Conservation (phyloP, 2,113 vertebrate species). For the Noturus placidus region DNA sequence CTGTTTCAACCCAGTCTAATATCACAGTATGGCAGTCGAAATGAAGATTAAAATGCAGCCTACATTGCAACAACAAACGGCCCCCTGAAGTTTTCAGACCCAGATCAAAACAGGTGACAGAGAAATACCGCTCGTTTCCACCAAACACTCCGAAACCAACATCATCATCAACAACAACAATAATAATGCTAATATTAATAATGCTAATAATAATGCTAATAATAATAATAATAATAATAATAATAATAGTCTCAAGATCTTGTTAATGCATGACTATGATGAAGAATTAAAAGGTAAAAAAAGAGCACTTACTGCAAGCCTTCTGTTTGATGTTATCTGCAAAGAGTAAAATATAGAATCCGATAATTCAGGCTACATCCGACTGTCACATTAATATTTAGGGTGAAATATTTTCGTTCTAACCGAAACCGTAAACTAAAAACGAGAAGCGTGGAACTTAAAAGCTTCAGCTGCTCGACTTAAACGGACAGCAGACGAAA, state of each 20-base stretch:
- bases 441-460: constrained; percentile 40
- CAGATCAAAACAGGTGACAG: not conserved
- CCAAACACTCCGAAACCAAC: not conserved
- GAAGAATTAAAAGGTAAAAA: constrained; percentile 41
- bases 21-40: not conserved
- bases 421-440: not conserved
- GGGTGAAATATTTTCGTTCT: not conserved
- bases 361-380: constrained; percentile 35
- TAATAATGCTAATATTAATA: constrained; percentile 13
- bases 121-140: not conserved
- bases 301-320: constrained; percentile 42
- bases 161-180: not conserved
- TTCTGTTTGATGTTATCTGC: constrained; percentile 1
- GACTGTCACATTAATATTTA: not conserved
- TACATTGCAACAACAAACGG: not conserved
- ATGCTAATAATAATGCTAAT: constrained; percentile 38
- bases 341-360: constrained; percentile 34
- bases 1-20: not conserved
- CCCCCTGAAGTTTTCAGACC: constrained; percentile 19
- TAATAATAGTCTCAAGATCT: not conserved
- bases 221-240: constrained; percentile 32
- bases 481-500: constrained; percentile 47
- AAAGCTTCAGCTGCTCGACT: constrained; percentile 45
- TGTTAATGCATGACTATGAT: constrained; percentile 6
- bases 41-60: not conserved